Evolutionary conservation across 2,888 invertebrate species (phyloP), one percentile per base, ranked within the genome.

Genomic region (Drosophila sordidapex): DNA sequence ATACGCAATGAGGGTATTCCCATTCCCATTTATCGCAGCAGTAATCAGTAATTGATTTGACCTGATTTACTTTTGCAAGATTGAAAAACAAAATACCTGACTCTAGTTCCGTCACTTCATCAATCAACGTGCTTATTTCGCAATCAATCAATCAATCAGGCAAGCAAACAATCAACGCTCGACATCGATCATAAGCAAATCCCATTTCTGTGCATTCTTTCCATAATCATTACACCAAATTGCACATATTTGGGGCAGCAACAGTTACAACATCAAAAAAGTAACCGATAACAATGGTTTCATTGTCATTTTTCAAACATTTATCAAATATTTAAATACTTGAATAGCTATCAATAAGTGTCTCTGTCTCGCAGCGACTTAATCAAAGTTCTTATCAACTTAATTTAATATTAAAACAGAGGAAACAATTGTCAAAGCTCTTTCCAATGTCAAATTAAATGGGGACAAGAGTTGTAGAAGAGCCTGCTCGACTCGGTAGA

Each of bases 381-480:
- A 67, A 88, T 86, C 83, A 81, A 56, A 31, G 18, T 31, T 29
- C 54, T 83, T 86, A 86, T 86, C 87, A 57, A 31, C 40, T 40
- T 51, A 18, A 10, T 51, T 36, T 8, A 56, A 31, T 11, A 48
- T 48, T 25, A 53, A 48, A 29, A 58, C 8, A 46, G n/a, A 35
- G 38, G 8, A 8, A 40, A 36, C 10, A 33, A 10, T 29, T 46
- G 29, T 4, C 2, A 38, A 38, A 27, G 25, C 35, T 15, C 2
- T 18, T 11, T 8, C 18, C 57, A 66, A 52, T 46, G 51, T 52
- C 43, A 52, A 66, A 29, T 31, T 25, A 13, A 11, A 15, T 40
- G 21, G 15, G 38, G 2, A 51, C 18, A 27, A 5, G 11, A 18
- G 27, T 6, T 29, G 11, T 51, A 3, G 4, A 4, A 11, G 13